Evolutionary conservation across 2,888 invertebrate species (phyloP), one percentile per base, ranked within the genome.

Genomic region (Hydrotaea diabolus): DNA sequence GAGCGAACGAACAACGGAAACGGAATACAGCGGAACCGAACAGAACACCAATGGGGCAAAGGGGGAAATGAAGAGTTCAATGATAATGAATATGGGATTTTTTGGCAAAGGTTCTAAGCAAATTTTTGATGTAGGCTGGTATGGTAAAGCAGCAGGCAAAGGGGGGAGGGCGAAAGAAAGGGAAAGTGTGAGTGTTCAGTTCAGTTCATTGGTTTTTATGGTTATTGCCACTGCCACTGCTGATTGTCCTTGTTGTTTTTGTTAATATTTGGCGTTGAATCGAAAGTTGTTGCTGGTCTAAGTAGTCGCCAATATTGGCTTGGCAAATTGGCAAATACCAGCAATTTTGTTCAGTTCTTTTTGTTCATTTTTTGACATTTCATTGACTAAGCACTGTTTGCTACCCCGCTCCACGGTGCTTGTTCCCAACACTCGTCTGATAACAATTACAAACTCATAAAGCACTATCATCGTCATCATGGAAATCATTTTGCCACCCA

Each of bases 1-100:
- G 43, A 43, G 4, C 46, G 69, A 43, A 21, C 23, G 43, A 66
- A 21, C 8, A 71, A 49, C 36, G 73, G 57, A 73, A 73, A 73
- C 57, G 73, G 73, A 36, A 26, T 39, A 13, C 23, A 9, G 15
- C 23, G 17, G n/a, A 64, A 23, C 23, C 13, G 49, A 17, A 36
- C 26, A n/a, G 49, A 46, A 73, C 13, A 13, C 43, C 53, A 57
- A 53, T 36, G 53, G 8, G 26, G 13, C 5, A 43, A 8, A 31
- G 55, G 17, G 55, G 8, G n/a, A 31, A 26, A 0, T 26, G n/a
- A 39, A 39, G 39, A 39, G 39, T 39, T n/a, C n/a, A 36, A 43
- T 69, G 69, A 80, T 80, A 80, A 80, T 80, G 80, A 74, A 74
- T 80, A 21, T 72, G 21, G 59, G 31, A 26, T 69, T 80, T 73